A percentile compares a stretch with the other conserved stretches of the same genome.
Evolutionary conservation across 2,797 vertebrate species (phyloP).

Genomic region (Mormyrops attenuatus): DNA sequence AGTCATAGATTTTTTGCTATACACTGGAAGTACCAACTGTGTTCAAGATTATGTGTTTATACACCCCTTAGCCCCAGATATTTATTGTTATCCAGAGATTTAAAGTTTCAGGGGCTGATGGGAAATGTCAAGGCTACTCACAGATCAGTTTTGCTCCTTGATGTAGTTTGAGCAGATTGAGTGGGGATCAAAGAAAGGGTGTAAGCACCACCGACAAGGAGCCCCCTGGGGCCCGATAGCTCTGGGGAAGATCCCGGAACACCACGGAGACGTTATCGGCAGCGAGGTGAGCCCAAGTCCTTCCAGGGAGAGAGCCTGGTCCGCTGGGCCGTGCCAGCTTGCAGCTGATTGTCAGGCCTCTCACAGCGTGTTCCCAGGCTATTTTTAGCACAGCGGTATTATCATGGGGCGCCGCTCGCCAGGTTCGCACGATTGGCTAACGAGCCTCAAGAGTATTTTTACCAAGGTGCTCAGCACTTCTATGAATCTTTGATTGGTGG

Average conservation of each 20-base stretch:
- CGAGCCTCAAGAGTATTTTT: conserved; percentile 46
- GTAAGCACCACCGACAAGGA: not conserved
- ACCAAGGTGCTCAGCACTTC: conserved; percentile 23
- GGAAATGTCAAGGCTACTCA: not conserved
- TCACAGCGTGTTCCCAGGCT: conserved; percentile 47
- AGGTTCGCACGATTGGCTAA: conserved; percentile 44
- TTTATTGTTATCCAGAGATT: not conserved
- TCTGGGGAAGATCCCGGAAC: not conserved
- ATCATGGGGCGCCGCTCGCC: conserved; percentile 41
- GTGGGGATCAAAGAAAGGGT: not conserved
- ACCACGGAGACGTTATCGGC: conserved; percentile 27
- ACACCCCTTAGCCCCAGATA: not conserved
- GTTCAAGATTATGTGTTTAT: not conserved
- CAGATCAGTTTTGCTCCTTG: not conserved
- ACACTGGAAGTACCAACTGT: not conserved
- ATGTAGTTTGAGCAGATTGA: conserved; percentile 10
- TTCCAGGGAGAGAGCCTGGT: conserved; percentile 11
- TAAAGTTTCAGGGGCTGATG: not conserved
- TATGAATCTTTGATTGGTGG: not conserved
- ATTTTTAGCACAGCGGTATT: conserved; percentile 51
- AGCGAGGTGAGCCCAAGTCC: conserved; percentile 15
- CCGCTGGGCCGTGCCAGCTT: conserved; percentile 43
- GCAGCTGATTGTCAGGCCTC: conserved; percentile 52
- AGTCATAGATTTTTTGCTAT: not conserved
- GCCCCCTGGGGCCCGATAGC: not conserved